These are phyloP conservation scores for Tricholauxania praeusta DNA, from an alignment of 2,888 invertebrate genomes.

Conservation along the genomic window DNA sequence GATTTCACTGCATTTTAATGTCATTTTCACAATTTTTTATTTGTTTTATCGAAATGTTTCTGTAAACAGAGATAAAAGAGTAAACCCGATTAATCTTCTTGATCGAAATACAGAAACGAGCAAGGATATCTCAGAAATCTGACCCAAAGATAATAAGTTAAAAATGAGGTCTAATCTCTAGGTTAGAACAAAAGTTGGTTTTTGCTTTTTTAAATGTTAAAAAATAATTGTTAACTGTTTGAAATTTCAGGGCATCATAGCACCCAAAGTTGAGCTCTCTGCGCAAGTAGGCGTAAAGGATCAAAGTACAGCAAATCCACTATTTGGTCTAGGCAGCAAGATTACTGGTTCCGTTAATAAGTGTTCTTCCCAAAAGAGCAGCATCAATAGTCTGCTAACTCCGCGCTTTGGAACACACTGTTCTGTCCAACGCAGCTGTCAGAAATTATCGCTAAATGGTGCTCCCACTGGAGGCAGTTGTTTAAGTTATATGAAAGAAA, in stretches of 20 bases:
- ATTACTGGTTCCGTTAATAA: neutral
- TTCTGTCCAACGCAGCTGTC: neutral
- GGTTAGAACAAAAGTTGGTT: neutral
- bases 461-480: neutral
- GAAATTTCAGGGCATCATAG: constrained; percentile 58
- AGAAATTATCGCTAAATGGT: neutral
- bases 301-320: constrained; percentile 39
- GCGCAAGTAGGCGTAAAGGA: constrained; percentile 54
- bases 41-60: too few species aligned
- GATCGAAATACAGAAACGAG: too few species aligned
- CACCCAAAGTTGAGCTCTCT: constrained; percentile 64
- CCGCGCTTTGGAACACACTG: neutral
- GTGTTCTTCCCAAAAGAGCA: constrained; percentile 11
- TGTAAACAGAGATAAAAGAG: too few species aligned
- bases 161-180: too few species aligned
- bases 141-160: too few species aligned
- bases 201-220: too few species aligned
- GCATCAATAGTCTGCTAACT: constrained; percentile 2
- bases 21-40: too few species aligned
- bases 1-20: too few species aligned
- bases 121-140: too few species aligned
- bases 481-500: constrained; percentile 14
- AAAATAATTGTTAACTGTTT: neutral
- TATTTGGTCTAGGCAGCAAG: constrained; percentile 1
- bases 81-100: too few species aligned